phyloP scores from a whole-genome alignment of 1,140 invertebrate genomes.

The Bombus breviceps region DNA sequence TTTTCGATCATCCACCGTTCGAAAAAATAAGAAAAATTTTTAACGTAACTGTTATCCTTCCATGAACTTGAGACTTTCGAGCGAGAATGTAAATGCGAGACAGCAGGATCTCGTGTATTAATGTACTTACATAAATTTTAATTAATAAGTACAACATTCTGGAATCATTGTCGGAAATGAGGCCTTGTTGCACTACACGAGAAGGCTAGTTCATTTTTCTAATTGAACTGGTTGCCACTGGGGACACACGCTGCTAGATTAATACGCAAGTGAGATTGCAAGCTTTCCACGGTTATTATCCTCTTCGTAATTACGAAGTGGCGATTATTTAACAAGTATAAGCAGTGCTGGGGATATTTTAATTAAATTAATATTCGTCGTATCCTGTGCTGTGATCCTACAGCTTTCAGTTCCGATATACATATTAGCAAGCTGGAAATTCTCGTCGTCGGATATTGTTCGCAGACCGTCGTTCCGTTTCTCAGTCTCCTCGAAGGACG shows the following conservation, averaged over 20 bases:
- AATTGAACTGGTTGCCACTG: conserved; percentile 25
- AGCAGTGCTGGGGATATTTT: conserved; percentile 11
- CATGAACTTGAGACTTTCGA: too few relatives aligned
- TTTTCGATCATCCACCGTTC: not conserved
- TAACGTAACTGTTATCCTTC: not conserved
- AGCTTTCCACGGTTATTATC: not conserved
- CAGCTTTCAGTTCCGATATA: too few relatives aligned
- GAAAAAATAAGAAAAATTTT: fast-evolving
- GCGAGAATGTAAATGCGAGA: too few relatives aligned
- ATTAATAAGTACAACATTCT: too few relatives aligned
- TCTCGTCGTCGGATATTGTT: not conserved
- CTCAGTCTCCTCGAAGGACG: not conserved
- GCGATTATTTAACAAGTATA: conserved; percentile 33
- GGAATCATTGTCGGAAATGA: not conserved
- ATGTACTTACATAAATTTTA: too few relatives aligned
- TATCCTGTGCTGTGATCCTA: not conserved
- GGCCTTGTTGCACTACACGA: not conserved
- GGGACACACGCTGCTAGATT: conserved; percentile 5
- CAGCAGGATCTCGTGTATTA: too few relatives aligned
- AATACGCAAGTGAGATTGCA: not conserved
- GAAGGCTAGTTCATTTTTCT: conserved; percentile 3
- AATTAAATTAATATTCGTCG: conserved; percentile 40
- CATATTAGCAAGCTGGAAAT: conserved; percentile 3
- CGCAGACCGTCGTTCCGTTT: not conserved
- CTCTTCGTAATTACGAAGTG: not conserved